Conservation (phyloP, 2,888 invertebrate genomes). For the Alsophila aescularia region DNA sequence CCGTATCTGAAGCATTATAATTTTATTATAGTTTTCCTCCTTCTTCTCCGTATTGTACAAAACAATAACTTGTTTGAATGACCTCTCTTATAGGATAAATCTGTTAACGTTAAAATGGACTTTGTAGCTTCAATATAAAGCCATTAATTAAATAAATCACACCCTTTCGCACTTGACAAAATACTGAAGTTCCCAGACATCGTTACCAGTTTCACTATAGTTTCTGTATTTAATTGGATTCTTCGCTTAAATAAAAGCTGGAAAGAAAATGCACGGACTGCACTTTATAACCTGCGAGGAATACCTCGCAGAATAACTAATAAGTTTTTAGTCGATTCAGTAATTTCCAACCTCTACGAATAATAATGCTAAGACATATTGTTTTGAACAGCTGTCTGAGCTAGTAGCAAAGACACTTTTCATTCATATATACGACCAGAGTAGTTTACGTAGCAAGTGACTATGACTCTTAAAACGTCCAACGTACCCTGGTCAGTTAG, state of each 20-base stretch:
- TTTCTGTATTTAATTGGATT: slow-evolving; percentile 14
- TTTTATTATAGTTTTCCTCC: slow-evolving; percentile 32
- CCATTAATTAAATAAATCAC: not conserved
- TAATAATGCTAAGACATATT: too few species aligned
- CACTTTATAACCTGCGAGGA: too few species aligned
- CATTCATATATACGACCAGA: too few species aligned
- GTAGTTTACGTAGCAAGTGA: too few species aligned
- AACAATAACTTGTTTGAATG: slow-evolving; percentile 25
- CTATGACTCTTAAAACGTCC: too few species aligned
- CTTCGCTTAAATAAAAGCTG: slow-evolving; percentile 11
- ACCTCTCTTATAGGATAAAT: slow-evolving; percentile 14
- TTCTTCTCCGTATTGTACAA: slow-evolving; percentile 25
- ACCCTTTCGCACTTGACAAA: not conserved
- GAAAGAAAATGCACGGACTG: not conserved
- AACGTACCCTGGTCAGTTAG: too few species aligned
- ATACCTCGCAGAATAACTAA: too few species aligned
- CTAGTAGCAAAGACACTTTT: too few species aligned
- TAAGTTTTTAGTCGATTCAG: too few species aligned
- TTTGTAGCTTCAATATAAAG: not conserved
- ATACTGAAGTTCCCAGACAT: slow-evolving; percentile 4
- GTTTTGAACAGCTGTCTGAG: too few species aligned
- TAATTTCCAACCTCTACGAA: too few species aligned
- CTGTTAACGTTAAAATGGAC: slow-evolving; percentile 3
- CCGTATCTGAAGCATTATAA: slow-evolving; percentile 26
- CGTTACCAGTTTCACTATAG: slow-evolving; percentile 10